Evolutionary conservation across 2,888 invertebrate genomes (phyloP), one percentile per base, ranked within the genome.

Genomic region (Parnassius apollo): DNA sequence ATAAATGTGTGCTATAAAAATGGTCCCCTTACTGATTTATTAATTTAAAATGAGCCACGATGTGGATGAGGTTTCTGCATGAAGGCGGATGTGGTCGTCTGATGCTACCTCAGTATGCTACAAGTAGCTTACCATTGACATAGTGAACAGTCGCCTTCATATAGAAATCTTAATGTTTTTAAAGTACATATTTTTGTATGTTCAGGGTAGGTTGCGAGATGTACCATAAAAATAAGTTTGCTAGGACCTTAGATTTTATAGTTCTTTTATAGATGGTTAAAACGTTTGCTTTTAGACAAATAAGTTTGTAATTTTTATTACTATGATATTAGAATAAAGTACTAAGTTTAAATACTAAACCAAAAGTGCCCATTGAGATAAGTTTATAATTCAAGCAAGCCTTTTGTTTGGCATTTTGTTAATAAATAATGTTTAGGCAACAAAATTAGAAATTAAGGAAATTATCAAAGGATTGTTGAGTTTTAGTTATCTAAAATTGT

Each of bases 321-420:
- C 79, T 88, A 88, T 78, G 82, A 86, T 88, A 87, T 85, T 88
- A 88, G 88, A 86, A 78, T 88, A 86, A 64, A 89, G 88, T 86
- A 91, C 86, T 18, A 18, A 18, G 86, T 86, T 86, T 85, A 87
- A 88, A 91, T 18, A 18, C 83, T 91, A 90, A 92, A 92, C 92
- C 92, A 91, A 92, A 92, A 92, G 92, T 92, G 92, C 92, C 92
- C 92, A 91, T 91, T 91, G 91, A 91, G 84, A 90, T 91, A 90
- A 92, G 91, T 91, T 90, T 88, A 88, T 86, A 86, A 85, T 82
- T 80, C 70, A 81, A 85, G 83, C 89, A 83, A 89, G 86, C 85
- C 89, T 82, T 88, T 89, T 87, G 88, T 85, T 80, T 65, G 81
- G 80, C 89, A 89, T 79, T 74, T 88, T 86, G 88, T 88, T 88